These are phyloP conservation scores for Capreolus pygargus DNA, from an alignment of 2,113 vertebrate species.

Conservation along the genomic window DNA sequence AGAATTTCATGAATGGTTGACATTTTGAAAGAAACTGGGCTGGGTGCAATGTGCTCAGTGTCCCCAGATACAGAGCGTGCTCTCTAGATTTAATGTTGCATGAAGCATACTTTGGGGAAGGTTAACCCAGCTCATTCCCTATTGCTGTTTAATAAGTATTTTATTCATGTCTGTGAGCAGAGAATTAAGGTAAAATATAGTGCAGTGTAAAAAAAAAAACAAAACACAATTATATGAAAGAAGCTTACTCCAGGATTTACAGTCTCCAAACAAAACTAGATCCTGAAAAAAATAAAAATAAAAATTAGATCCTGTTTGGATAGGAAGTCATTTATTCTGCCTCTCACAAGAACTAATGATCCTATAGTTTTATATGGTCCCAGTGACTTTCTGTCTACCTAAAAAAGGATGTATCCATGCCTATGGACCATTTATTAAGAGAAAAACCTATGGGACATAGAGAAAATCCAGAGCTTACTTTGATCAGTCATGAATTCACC, in stretches of 20 bases:
- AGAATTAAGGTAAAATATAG: not conserved
- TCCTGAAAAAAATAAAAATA: not conserved
- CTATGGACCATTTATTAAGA: not conserved
- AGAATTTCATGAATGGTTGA: not conserved
- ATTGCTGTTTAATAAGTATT: not conserved
- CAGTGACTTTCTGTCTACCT: not conserved
- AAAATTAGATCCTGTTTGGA: not conserved
- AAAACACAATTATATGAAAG: not conserved
- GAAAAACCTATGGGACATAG: not conserved
- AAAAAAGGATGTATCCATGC: not conserved
- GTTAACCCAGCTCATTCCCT: not conserved
- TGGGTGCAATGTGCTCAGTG: not conserved
- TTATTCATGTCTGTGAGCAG: not conserved
- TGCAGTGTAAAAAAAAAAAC: not conserved
- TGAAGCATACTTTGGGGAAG: not conserved
- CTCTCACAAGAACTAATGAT: not conserved
- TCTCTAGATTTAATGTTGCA: not conserved
- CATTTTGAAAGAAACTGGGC: not conserved
- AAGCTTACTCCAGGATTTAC: not conserved
- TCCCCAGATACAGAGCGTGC: accelerated
- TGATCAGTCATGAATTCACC: not conserved
- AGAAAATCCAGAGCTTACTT: not conserved
- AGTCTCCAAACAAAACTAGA: not conserved
- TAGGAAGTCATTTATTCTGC: not conserved
- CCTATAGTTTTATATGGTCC: not conserved